Evolutionary conservation across 1,140 invertebrate genomes (phyloP).

Genomic region (Papilio glaucus): DNA sequence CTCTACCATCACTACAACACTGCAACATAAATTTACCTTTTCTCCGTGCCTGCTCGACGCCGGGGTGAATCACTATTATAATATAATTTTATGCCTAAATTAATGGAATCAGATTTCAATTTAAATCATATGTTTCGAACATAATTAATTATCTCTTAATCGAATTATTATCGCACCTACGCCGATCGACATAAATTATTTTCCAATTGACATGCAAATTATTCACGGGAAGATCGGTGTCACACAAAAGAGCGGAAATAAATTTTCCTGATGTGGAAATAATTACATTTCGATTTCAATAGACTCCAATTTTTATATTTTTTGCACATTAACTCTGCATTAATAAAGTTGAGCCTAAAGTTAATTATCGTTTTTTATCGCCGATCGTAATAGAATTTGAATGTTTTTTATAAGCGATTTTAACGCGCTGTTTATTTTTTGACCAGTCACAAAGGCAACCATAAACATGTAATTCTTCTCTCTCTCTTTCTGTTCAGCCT

Average conservation of each 20-base stretch:
- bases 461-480: too few species aligned
- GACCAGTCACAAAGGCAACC: too few species aligned
- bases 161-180: constrained; percentile 21
- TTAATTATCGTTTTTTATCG: not conserved
- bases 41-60: too few species aligned
- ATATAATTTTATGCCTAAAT: not conserved
- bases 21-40: too few species aligned
- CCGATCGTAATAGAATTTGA: too few species aligned
- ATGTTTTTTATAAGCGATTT: too few species aligned
- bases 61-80: too few species aligned
- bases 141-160: constrained; percentile 20
- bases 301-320: constrained; percentile 11
- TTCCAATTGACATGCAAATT: constrained; percentile 32
- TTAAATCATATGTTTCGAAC: constrained; percentile 8
- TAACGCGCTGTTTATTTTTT: too few species aligned
- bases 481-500: too few species aligned
- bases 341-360: not conserved
- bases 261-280: constrained; percentile 26
- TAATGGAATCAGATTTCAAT: not conserved
- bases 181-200: constrained; percentile 20
- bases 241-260: constrained; percentile 33
- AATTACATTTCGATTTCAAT: constrained; percentile 28
- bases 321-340: constrained; percentile 19
- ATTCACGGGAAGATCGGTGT: constrained; percentile 17
- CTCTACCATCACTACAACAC: too few species aligned